Evolutionary conservation across 1,140 invertebrate species (phyloP).

Genomic region (Aphaenogaster floridana): DNA sequence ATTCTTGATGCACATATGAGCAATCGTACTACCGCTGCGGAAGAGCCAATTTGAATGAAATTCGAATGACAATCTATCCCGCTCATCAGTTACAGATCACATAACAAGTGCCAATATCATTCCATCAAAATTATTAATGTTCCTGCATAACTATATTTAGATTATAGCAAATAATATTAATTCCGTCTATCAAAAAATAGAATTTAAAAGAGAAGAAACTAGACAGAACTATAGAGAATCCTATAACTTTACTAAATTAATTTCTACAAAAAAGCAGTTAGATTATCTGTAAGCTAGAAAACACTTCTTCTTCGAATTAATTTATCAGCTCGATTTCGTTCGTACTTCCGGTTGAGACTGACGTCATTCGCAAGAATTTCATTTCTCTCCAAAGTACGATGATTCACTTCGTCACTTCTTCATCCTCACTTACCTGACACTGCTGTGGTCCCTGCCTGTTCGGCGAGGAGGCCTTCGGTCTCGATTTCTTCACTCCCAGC

Average conservation of each 20-base stretch:
- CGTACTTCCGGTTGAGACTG: neutral
- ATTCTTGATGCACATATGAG: constrained; percentile 19
- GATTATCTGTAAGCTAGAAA: neutral
- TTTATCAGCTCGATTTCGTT: neutral
- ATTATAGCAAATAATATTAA: constrained; percentile 9
- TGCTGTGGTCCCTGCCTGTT: constrained; percentile 93
- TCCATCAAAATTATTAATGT: constrained; percentile 48
- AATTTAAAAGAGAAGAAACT: neutral
- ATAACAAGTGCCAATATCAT: constrained; percentile 39
- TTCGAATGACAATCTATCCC: constrained; percentile 40
- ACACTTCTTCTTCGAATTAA: neutral
- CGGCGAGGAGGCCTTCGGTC: constrained; percentile 92
- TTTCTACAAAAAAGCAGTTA: neutral
- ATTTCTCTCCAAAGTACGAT: neutral
- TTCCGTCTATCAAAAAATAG: neutral
- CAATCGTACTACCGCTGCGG: constrained; percentile 21
- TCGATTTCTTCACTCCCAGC: constrained; percentile 89
- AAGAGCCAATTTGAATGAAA: constrained; percentile 47
- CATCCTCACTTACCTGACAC: constrained; percentile 89
- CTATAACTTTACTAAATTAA: neutral
- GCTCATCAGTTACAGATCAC: constrained; percentile 34
- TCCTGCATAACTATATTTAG: constrained; percentile 4
- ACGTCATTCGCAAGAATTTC: neutral
- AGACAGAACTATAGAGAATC: neutral
- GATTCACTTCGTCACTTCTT: neutral